These are phyloP conservation scores for Drosophila kanekoi DNA, from an alignment of 2,888 invertebrate genomes.

Conservation along the genomic window DNA sequence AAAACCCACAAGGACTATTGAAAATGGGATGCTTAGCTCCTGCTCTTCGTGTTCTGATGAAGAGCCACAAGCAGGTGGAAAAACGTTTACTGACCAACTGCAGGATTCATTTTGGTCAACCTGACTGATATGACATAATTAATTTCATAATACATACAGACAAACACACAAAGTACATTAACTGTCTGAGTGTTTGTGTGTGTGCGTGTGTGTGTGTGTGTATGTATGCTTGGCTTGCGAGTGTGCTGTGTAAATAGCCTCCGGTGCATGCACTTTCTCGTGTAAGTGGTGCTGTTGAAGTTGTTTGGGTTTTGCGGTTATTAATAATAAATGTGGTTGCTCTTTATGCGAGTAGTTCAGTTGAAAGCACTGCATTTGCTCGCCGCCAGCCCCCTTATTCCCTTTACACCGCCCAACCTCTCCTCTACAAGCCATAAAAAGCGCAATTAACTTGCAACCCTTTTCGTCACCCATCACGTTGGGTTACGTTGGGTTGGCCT, in stretches of 20 bases:
- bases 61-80: background rate
- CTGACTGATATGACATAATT: conserved; percentile 46
- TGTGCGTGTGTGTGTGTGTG: conserved; percentile 5
- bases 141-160: conserved; percentile 34
- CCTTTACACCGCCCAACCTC: background rate
- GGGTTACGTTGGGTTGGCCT: conserved; percentile 24
- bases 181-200: conserved; percentile 5
- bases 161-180: conserved; percentile 29
- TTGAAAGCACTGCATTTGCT: conserved; percentile 39
- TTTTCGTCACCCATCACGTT: conserved; percentile 48
- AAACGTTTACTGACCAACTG: conserved; percentile 5
- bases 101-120: conserved; percentile 46
- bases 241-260: conserved; percentile 58
- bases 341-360: conserved; percentile 59
- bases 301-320: conserved; percentile 75
- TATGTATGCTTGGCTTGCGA: conserved; percentile 22
- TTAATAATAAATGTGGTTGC: conserved; percentile 82
- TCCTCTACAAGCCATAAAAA: conserved; percentile 61
- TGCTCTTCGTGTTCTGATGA: background rate
- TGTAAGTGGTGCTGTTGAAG: conserved; percentile 62
- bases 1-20: background rate
- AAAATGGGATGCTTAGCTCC: background rate
- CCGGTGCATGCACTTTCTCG: conserved; percentile 51
- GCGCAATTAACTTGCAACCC: conserved; percentile 75
- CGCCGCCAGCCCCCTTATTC: background rate